Evolutionary conservation across 23 tunicate species (phyloP).

Genomic region (Phallusia fumigata): DNA sequence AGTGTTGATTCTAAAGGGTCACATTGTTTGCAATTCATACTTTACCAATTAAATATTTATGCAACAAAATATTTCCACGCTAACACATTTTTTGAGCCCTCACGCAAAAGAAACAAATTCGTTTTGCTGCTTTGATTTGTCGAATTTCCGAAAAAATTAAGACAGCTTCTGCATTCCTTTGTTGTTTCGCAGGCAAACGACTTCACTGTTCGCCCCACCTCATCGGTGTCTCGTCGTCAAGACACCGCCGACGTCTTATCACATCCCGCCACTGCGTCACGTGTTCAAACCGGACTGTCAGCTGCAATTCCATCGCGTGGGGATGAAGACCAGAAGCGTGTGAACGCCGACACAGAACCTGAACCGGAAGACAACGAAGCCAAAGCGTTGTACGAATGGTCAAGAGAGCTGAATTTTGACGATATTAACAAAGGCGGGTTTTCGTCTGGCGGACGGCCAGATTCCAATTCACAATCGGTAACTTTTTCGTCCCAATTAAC

Average conservation of each 20-base stretch:
- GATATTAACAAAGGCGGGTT: conserved; percentile 49
- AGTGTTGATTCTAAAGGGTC: too few relatives aligned
- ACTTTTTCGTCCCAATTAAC: conserved; percentile 59
- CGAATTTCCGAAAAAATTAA: too few relatives aligned
- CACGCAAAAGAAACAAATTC: too few relatives aligned
- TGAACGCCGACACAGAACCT: conserved; percentile 15
- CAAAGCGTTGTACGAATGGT: conserved; percentile 76
- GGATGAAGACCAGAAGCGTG: not conserved
- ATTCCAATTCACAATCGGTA: conserved; percentile 42
- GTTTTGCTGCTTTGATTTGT: too few relatives aligned
- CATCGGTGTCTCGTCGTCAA: conserved; percentile 20
- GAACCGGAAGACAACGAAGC: conserved; percentile 84
- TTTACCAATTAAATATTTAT: too few relatives aligned
- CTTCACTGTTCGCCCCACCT: conserved; percentile 44
- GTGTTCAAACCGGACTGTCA: conserved; percentile 28
- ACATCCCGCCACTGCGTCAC: conserved; percentile 39
- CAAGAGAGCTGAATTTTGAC: conserved; percentile 70
- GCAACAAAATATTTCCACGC: too few relatives aligned
- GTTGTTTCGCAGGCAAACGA: not conserved
- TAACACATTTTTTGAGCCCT: too few relatives aligned
- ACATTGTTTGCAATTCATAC: too few relatives aligned
- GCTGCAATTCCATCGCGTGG: not conserved
- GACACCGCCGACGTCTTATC: conserved; percentile 24
- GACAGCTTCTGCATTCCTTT: too few relatives aligned
- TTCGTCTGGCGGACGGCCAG: conserved; percentile 6